phyloP scores from a whole-genome alignment of 2,113 vertebrate genomes.

The Pipa parva region DNA sequence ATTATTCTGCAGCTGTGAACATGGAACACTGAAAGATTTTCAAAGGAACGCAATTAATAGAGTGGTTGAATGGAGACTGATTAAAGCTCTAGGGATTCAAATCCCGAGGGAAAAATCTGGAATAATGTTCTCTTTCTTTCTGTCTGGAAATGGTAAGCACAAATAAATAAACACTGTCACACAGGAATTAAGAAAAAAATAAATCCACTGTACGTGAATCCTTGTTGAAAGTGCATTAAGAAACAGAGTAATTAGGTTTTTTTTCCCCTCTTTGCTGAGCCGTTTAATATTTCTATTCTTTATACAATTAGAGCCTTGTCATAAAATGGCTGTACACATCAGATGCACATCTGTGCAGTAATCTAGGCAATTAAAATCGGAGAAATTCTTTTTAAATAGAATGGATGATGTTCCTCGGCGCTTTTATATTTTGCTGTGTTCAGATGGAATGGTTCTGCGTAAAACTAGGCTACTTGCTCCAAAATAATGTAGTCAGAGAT shows the following conservation, averaged over 20 bases:
- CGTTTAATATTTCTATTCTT: constrained; percentile 8
- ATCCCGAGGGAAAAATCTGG: constrained; percentile 22
- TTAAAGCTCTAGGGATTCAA: constrained; percentile 26
- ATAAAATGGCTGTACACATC: constrained; percentile 8
- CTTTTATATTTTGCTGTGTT: too few relatives aligned
- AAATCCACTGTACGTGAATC: background rate
- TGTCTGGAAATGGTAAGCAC: background rate
- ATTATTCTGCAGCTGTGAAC: constrained; percentile 41
- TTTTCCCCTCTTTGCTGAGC: background rate
- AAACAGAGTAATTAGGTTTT: constrained; percentile 18
- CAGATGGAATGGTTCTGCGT: too few relatives aligned
- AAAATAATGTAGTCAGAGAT: too few relatives aligned
- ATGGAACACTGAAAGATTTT: constrained; percentile 32
- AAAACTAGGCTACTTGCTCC: too few relatives aligned
- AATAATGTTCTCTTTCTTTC: constrained; percentile 12
- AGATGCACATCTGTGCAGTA: constrained; percentile 3
- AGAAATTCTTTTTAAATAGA: background rate
- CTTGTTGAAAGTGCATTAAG: background rate
- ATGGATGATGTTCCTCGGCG: too few relatives aligned
- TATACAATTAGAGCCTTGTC: constrained; percentile 19
- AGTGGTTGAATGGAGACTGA: constrained; percentile 35
- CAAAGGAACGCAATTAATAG: constrained; percentile 32
- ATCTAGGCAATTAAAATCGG: constrained; percentile 2
- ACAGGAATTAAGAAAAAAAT: background rate
- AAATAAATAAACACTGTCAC: background rate